Evolutionary conservation across 2,888 invertebrate genomes (phyloP), one percentile per base, ranked within the genome.

Genomic region (Cantharis rufa): DNA sequence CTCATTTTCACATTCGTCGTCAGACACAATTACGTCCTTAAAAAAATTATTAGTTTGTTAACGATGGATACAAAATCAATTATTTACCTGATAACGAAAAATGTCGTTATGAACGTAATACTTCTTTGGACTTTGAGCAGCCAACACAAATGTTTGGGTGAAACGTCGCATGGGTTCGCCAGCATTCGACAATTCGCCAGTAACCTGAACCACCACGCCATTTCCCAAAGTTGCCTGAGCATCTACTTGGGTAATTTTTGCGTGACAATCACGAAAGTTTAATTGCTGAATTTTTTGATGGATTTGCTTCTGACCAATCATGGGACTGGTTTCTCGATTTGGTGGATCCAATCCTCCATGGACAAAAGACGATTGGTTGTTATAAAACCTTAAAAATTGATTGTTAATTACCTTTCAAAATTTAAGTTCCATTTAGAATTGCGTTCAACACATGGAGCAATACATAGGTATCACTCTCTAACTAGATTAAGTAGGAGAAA

Each of bases 81-180:
- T 4, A 62, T 4, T 78, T 80, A 92, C 97, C 92, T 98, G 98
- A 89, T 98, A 99, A 81, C 98, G 95, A 90, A 99, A 99, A 89
- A 99, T 98, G 90, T 99, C 98, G 89, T 99, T 99, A 89, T 98
- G 97, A 79, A 99, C 98, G 88, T 98, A 99, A 90, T 98, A 99
- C 90, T 98, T 97, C 91, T 97, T 98, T 77, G 98, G 97, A 76
- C 96, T 95, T 89, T 98, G 98, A 78, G 97, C 94, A 79, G 96
- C 98, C 88, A 99, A 90, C 76, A 99, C 98, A 90, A 99, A 97
- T 0, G 98, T 98, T 90, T 99, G 98, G 87, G 98, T 98, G 90
- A 99, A 99, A 76, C 98, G 94, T 21, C 98, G 93, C 98, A 98
- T 98, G 73, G 98, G 98, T 87, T 97, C 95, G 13, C 98, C 98